A percentile compares a stretch with the other conserved stretches of the same genome.
phyloP scores from a whole-genome alignment of 2,888 invertebrate genomes.

The Ametastegia equiseti region DNA sequence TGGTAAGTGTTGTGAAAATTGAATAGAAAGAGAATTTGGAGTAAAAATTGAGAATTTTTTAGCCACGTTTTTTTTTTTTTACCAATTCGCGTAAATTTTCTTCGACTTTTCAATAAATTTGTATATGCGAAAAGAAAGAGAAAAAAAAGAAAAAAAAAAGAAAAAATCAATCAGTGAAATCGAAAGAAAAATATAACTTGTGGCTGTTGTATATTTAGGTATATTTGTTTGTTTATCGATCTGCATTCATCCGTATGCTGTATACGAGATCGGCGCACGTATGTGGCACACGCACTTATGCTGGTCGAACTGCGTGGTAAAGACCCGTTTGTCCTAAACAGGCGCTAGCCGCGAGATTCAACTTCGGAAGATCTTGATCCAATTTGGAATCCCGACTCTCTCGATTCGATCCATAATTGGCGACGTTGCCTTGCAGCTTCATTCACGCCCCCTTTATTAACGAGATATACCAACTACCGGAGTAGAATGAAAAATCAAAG shows the following conservation, averaged over 20 bases:
- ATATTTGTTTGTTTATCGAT: too few relatives aligned
- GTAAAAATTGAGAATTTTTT: too few relatives aligned
- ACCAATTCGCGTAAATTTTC: too few relatives aligned
- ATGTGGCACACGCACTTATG: neutral
- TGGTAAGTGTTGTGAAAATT: too few relatives aligned
- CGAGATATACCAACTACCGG: neutral
- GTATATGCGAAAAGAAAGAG: too few relatives aligned
- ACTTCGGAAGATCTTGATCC: conserved; percentile 45
- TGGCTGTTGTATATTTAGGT: too few relatives aligned
- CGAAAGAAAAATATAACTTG: too few relatives aligned
- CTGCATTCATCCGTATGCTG: neutral
- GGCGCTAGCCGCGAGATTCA: conserved; percentile 34
- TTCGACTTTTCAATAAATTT: too few relatives aligned
- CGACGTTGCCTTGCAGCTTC: conserved; percentile 6
- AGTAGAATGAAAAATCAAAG: neutral
- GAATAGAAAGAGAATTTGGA: too few relatives aligned
- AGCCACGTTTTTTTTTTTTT: too few relatives aligned
- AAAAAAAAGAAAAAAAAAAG: neutral
- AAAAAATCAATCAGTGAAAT: neutral
- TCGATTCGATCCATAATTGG: conserved; percentile 47
- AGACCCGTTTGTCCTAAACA: conserved; percentile 53
- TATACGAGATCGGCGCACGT: neutral
- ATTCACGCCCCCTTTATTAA: neutral
- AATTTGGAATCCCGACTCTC: conserved; percentile 44
- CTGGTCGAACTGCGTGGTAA: conserved; percentile 25